These are phyloP conservation scores for Forbesichthys agassizii DNA, from an alignment of 2,113 vertebrate genomes.

Conservation along the genomic window DNA sequence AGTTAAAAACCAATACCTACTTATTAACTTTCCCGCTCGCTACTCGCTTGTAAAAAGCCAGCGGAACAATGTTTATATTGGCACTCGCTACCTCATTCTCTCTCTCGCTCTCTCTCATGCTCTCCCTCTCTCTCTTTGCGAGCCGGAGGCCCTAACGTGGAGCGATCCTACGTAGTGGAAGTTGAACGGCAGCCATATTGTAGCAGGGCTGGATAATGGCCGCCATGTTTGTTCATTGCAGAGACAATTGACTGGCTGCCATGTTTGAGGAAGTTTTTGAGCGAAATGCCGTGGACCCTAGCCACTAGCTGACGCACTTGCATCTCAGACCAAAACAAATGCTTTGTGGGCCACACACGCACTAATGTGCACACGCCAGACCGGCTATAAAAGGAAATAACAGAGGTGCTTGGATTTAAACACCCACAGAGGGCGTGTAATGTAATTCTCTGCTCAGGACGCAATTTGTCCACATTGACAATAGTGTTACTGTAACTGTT, in stretches of 20 bases:
- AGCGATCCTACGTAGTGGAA: conserved; percentile 45
- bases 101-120: conserved; percentile 17
- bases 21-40: conserved; percentile 71
- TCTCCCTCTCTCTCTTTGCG: conserved; percentile 32
- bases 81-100: conserved; percentile 28
- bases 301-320: not conserved
- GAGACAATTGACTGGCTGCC: conserved; percentile 35
- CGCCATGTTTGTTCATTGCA: conserved; percentile 56
- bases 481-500: no score
- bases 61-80: conserved; percentile 70
- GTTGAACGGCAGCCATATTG: conserved; percentile 53
- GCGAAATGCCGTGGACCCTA: not conserved
- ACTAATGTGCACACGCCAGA: no score
- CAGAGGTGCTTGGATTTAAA: no score
- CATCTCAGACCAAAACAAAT: no score
- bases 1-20: conserved; percentile 76
- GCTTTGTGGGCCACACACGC: no score
- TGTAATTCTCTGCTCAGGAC: no score
- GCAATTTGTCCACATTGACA: no score
- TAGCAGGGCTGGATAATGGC: conserved; percentile 31
- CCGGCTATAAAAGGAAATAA: no score
- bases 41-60: conserved; percentile 63
- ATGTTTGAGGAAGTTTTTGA: conserved; percentile 9
- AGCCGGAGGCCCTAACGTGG: conserved; percentile 40
- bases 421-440: no score